Conservation (phyloP, 2,797 vertebrate genomes). For the Gallinago stenura region DNA sequence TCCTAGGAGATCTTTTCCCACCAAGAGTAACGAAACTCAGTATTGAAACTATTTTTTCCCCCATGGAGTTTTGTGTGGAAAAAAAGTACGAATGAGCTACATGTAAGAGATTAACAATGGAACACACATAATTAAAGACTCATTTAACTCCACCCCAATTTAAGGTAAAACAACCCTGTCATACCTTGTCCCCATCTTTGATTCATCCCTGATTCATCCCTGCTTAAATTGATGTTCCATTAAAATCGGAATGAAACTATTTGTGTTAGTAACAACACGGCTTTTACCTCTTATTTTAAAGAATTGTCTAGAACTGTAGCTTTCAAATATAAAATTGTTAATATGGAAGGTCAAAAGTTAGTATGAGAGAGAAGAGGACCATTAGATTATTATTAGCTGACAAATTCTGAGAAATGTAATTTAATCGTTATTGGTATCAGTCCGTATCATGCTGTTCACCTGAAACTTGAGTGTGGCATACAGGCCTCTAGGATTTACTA, state of each 20-base stretch:
- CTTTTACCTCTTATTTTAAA: not conserved
- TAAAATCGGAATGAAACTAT: not conserved
- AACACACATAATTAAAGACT: not conserved
- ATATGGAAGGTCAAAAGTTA: not conserved
- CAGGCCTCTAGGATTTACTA: not conserved
- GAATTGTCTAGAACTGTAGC: not conserved
- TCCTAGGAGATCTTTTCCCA: not conserved
- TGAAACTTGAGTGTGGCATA: not conserved
- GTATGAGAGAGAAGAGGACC: not conserved
- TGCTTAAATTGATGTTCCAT: not conserved
- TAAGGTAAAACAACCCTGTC: not conserved
- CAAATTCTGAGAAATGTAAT: not conserved
- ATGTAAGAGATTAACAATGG: not conserved
- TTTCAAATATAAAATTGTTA: not conserved
- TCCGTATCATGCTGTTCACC: not conserved
- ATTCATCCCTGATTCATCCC: not conserved
- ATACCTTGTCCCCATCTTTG: not conserved
- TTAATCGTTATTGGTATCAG: not conserved
- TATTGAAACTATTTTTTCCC: not conserved
- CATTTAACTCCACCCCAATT: not conserved
- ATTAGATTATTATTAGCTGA: not conserved
- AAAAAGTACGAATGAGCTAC: not conserved
- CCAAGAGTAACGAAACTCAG: not conserved
- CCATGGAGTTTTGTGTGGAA: not conserved
- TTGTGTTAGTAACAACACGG: not conserved